Percentiles rank a stretch among this genome's conserved stretches.
Evolutionary conservation across 2,888 invertebrate species (phyloP).

Genomic region (Nasonia oneida): DNA sequence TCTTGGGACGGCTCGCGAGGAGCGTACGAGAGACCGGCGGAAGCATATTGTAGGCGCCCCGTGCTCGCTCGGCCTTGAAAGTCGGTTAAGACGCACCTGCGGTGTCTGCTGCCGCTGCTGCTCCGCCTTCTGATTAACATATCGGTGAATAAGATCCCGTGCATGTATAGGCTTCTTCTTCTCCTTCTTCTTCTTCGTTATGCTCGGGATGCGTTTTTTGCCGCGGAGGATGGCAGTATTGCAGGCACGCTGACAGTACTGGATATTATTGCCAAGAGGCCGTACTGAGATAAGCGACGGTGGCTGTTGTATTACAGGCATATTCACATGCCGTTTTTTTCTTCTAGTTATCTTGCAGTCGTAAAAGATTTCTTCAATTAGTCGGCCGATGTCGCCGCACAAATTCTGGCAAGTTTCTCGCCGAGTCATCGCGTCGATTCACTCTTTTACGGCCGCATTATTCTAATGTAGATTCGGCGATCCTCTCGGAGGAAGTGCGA

Average conservation of each 20-base stretch:
- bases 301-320: too few species aligned
- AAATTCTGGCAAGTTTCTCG: not conserved
- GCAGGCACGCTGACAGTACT: not conserved
- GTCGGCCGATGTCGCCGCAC: not conserved
- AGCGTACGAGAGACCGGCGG: constrained; percentile 14
- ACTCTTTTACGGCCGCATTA: not conserved
- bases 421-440: not conserved
- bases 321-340: too few species aligned
- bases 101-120: not conserved
- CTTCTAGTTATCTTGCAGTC: too few species aligned
- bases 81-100: constrained; percentile 55
- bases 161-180: not conserved
- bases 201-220: too few species aligned
- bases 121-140: constrained; percentile 31
- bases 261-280: not conserved
- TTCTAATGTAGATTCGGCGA: constrained; percentile 3
- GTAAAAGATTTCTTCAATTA: not conserved
- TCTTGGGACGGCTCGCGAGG: constrained; percentile 12
- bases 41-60: constrained; percentile 52
- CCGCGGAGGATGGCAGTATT: not conserved
- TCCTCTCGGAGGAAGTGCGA: not conserved
- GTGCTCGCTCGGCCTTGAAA: constrained; percentile 60
- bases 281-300: not conserved
- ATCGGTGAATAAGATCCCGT: constrained; percentile 13
- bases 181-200: not conserved